A percentile compares a stretch with the other conserved stretches of the same genome.
Conservation (phyloP, 30 jellyfish, hydroid and myxozoan species). For the Hydractinia echinata region DNA sequence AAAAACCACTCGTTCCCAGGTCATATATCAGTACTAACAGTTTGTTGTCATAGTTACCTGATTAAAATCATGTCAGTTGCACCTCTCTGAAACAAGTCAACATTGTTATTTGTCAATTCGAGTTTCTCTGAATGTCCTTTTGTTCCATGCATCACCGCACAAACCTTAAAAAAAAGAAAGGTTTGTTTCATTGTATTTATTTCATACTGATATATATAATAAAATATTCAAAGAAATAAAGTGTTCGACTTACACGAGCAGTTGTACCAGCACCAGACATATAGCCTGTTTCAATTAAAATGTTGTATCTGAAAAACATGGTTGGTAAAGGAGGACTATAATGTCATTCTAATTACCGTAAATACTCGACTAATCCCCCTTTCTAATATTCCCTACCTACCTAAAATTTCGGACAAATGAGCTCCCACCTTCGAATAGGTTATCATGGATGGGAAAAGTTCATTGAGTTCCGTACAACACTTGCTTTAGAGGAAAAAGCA, state of each 20-base stretch:
- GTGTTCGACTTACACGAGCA: slow-evolving; percentile 19
- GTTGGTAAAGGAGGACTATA: background rate
- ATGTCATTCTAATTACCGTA: no score
- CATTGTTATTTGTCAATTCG: slow-evolving; percentile 19
- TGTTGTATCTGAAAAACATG: slow-evolving; percentile 6
- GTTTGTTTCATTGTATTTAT: background rate
- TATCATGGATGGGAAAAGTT: no score
- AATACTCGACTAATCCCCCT: no score
- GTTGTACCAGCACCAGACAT: slow-evolving; percentile 38
- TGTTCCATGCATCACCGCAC: slow-evolving; percentile 31
- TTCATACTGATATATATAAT: background rate
- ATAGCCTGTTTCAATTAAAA: slow-evolving; percentile 37
- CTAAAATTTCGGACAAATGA: no score
- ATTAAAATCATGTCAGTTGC: slow-evolving; percentile 16
- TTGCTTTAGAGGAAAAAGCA: no score
- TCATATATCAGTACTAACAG: background rate
- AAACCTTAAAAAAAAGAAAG: slow-evolving; percentile 6
- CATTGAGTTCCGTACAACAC: no score
- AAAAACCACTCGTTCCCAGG: no score
- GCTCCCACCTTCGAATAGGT: no score
- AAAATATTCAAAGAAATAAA: background rate
- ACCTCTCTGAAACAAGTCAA: slow-evolving; percentile 20
- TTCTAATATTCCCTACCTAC: no score
- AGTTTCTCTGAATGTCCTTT: slow-evolving; percentile 26
- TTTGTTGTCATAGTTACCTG: slow-evolving; percentile 4